These are phyloP conservation scores for Sarotherodon lohbergeri DNA, from an alignment of 2,113 vertebrate species.

Conservation along the genomic window DNA sequence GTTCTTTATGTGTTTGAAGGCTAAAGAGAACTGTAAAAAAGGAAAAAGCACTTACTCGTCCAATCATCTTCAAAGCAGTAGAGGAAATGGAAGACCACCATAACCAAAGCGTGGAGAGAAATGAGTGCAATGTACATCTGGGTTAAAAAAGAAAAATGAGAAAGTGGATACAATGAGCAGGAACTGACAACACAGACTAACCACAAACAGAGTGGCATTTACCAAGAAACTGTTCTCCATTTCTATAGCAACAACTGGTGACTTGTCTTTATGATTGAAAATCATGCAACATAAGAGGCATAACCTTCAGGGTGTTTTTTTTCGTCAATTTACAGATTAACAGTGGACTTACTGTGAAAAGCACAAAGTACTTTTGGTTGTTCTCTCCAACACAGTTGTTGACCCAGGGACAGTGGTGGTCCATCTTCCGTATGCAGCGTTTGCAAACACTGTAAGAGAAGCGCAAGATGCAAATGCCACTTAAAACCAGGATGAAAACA, in stretches of 20 bases:
- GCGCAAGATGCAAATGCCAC: neutral
- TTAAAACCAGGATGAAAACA: neutral
- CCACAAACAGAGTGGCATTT: neutral
- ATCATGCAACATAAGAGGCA: neutral
- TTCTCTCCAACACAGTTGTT: slow-evolving; percentile 99
- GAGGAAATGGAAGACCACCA: slow-evolving; percentile 98
- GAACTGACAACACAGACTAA: neutral
- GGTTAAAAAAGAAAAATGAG: slow-evolving; percentile 26
- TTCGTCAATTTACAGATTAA: neutral
- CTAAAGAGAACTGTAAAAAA: neutral
- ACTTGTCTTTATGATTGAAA: neutral
- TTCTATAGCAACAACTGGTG: neutral
- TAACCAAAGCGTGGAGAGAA: slow-evolving; percentile 88
- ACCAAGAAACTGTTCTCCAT: neutral
- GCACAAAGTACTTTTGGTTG: slow-evolving; percentile 99
- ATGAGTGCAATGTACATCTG: slow-evolving; percentile 99
- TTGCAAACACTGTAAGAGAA: slow-evolving; percentile 86
- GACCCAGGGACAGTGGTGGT: slow-evolving; percentile 99
- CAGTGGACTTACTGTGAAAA: slow-evolving; percentile 93
- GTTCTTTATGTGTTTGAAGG: neutral
- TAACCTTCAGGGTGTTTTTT: neutral
- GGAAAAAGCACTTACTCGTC: slow-evolving; percentile 87
- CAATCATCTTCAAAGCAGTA: slow-evolving; percentile 99
- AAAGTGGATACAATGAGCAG: neutral
- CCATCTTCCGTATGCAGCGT: slow-evolving; percentile 98